Base-by-base conservation (phyloP, 2,113 vertebrate genomes). In the Triplophysa tibetana region DNA sequence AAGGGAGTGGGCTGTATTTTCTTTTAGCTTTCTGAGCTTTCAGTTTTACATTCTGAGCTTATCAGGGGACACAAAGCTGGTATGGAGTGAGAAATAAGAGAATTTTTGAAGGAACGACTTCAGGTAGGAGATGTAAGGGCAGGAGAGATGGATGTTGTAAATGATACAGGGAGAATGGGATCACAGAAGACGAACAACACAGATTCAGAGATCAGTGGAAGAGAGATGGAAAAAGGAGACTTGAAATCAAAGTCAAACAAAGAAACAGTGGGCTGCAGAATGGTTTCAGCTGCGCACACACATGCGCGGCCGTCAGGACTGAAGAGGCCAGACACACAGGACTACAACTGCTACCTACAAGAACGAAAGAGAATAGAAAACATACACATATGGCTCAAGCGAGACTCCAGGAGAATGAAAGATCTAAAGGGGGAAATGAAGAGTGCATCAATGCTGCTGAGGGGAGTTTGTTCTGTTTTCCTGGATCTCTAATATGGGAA, bases 21-120 rank as follows among this genome's bases (percentile, higher is more conserved):
- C 60, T n/a, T 76, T 65, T 54, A 65, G 45, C 19, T 63, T 8
- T 21, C 38, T 23, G 24, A 38, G 60, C 24, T 52, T 69, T 41
- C n/a, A 61, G 52, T 68, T 54, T 63, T 67, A 64, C 54, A 66
- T 62, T 54, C 16, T 38, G 11, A 70, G 54, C 33, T 68, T 81
- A 75, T 70, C 81, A 70, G 54, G 78, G 78, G 70, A 83, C 38
- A 79, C 72, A 33, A 29, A 48, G 29, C 68, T 56, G 60, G 69
- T 65, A 19, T 38, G 75, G 52, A 74, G 45, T 50, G 70, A 73
- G 62, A 77, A 82, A 48, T 72, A 38, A 82, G 48, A 62, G 45
- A 77, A 43, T 2, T 43, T 50, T 23, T 62, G 43, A 41, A 54
- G 26, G 70, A 48, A 61, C 45, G 41, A 52, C 70, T 75, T 29